These are phyloP conservation scores for Phalacrocorax brasilianus DNA, from an alignment of 2,113 vertebrate genomes.

Conservation along the genomic window DNA sequence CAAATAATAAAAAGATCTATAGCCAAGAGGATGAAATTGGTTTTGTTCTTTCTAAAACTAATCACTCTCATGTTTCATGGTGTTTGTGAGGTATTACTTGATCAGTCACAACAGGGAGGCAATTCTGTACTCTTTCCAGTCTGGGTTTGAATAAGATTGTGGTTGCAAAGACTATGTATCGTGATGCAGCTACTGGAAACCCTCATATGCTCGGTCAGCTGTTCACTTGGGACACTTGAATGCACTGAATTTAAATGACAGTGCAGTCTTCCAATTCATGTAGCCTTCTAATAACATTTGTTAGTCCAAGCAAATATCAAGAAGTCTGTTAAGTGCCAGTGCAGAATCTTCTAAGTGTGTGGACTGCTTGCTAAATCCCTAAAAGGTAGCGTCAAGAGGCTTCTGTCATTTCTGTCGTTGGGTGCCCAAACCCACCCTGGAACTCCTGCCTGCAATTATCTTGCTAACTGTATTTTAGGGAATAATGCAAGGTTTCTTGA, in stretches of 20 bases:
- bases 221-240: neutral
- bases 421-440: neutral
- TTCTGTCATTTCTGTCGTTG: neutral
- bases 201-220: neutral
- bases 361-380: neutral
- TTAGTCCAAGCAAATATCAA: conserved; percentile 51
- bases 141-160: neutral
- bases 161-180: neutral
- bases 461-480: neutral
- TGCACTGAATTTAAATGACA: conserved; percentile 21
- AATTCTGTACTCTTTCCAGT: neutral
- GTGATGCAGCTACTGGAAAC: neutral
- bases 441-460: neutral
- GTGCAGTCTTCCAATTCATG: conserved; percentile 19
- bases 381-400: neutral
- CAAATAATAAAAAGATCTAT: neutral
- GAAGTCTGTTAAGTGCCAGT: conserved; percentile 25
- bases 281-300: conserved; percentile 38
- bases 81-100: neutral
- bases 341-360: neutral
- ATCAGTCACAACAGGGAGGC: neutral
- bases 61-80: neutral
- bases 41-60: neutral
- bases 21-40: neutral
- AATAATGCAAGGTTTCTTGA: neutral